Evolutionary conservation across 1,140 invertebrate species (phyloP).

Genomic region (Drosophila varians): DNA sequence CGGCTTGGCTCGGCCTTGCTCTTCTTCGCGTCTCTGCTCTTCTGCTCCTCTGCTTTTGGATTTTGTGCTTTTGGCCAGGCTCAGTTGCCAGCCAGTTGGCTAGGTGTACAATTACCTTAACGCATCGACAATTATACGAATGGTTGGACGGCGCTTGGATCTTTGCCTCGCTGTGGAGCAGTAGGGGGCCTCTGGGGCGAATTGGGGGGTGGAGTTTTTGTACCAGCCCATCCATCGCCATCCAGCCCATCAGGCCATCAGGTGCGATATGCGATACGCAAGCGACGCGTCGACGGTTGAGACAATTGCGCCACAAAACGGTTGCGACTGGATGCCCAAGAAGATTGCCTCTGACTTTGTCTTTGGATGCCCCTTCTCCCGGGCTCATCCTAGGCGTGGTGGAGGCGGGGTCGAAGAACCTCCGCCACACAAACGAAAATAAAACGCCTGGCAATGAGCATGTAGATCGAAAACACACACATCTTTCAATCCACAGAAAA

Average conservation of each 20-base stretch:
- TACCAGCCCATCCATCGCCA: constrained; percentile 6
- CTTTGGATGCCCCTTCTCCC: not conserved
- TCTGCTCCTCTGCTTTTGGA: constrained; percentile 1
- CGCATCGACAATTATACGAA: constrained; percentile 84
- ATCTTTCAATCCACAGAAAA: not conserved
- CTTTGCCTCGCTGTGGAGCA: not conserved
- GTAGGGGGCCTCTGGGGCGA: no score
- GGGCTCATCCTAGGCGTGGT: no score
- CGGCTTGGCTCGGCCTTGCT: constrained; percentile 48
- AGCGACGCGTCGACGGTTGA: constrained; percentile 48
- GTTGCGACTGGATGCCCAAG: constrained; percentile 76
- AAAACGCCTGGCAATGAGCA: no score
- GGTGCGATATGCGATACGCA: constrained; percentile 83
- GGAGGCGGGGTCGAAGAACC: not conserved
- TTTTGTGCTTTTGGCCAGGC: constrained; percentile 31
- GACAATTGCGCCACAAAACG: constrained; percentile 73
- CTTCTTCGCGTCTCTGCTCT: constrained; percentile 18
- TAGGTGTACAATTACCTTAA: constrained; percentile 83
- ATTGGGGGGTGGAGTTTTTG: not conserved
- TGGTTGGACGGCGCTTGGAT: constrained; percentile 62
- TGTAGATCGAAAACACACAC: no score
- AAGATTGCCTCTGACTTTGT: constrained; percentile 51
- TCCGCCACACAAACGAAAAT: constrained; percentile 12
- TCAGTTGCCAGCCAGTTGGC: constrained; percentile 32
- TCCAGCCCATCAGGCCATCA: constrained; percentile 52